Evolutionary conservation across 2,888 invertebrate genomes (phyloP).

Genomic region (Thyatira batis): DNA sequence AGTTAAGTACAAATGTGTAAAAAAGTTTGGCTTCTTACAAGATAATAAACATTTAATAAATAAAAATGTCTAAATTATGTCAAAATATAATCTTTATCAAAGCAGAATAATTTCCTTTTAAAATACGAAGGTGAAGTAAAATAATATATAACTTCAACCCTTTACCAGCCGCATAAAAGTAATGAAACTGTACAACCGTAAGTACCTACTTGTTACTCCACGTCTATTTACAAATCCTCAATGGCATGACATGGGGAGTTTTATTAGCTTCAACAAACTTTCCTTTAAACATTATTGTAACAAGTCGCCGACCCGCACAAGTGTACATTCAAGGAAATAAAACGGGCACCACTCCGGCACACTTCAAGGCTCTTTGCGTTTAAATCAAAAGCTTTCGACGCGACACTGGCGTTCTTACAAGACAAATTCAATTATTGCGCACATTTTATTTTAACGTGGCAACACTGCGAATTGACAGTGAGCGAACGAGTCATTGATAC

Average conservation of each 20-base stretch:
- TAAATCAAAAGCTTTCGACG: slow-evolving; percentile 1
- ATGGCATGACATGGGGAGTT: slow-evolving; percentile 11
- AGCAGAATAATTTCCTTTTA: no score
- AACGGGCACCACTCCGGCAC: not conserved
- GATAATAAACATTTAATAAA: no score
- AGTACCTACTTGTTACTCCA: not conserved
- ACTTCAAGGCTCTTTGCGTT: not conserved
- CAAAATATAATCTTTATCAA: no score
- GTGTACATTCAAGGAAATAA: not conserved
- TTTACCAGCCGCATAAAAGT: no score
- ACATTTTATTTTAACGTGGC: not conserved
- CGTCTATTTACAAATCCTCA: slow-evolving; percentile 24
- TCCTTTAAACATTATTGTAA: slow-evolving; percentile 23
- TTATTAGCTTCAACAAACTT: slow-evolving; percentile 27
- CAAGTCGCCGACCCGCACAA: not conserved
- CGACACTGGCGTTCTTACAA: not conserved
- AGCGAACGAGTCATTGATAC: no score
- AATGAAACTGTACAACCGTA: no score
- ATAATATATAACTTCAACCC: no score
- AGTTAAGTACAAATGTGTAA: no score
- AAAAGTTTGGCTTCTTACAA: no score
- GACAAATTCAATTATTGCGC: not conserved
- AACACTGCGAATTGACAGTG: no score
- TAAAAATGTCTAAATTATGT: no score
- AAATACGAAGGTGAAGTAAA: no score